Evolutionary conservation across 2,797 vertebrate genomes (phyloP).

Genomic region (Odontamblyopus lacepedii): DNA sequence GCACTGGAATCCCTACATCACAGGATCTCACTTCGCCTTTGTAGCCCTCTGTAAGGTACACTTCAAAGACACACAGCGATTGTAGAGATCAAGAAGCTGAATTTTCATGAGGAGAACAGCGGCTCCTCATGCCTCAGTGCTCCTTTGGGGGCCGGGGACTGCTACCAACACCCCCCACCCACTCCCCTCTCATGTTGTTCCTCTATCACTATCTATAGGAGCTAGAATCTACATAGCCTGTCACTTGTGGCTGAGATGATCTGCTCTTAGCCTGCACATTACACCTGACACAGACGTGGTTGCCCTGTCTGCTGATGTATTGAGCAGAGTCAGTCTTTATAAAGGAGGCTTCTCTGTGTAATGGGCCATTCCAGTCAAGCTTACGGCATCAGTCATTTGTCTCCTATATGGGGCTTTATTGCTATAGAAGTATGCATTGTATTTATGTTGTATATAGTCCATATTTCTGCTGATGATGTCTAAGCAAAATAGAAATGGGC

Average conservation of each 20-base stretch:
- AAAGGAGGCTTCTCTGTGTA: slow-evolving; percentile 13
- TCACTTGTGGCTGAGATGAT: slow-evolving; percentile 8
- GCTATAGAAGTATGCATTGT: slow-evolving; percentile 3
- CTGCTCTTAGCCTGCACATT: slow-evolving; percentile 9
- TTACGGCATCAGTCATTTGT: slow-evolving; percentile 29
- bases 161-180: background rate
- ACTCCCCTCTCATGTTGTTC: background rate
- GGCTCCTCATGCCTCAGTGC: slow-evolving; percentile 20
- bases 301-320: slow-evolving; percentile 18
- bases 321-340: slow-evolving; percentile 29
- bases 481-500: background rate
- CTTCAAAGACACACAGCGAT: slow-evolving; percentile 53
- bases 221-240: slow-evolving; percentile 15
- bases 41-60: slow-evolving; percentile 45
- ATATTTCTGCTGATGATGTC: background rate
- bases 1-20: background rate
- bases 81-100: slow-evolving; percentile 46
- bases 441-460: background rate
- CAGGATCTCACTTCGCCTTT: slow-evolving; percentile 38
- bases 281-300: slow-evolving; percentile 7
- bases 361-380: slow-evolving; percentile 31
- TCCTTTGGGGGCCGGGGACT: slow-evolving; percentile 4
- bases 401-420: slow-evolving; percentile 10
- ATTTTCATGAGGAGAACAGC: slow-evolving; percentile 48
- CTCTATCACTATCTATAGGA: slow-evolving; percentile 11